Base-by-base conservation (phyloP, 30 jellyfish, hydroid and myxozoan species). In the Rhopilema esculentum region DNA sequence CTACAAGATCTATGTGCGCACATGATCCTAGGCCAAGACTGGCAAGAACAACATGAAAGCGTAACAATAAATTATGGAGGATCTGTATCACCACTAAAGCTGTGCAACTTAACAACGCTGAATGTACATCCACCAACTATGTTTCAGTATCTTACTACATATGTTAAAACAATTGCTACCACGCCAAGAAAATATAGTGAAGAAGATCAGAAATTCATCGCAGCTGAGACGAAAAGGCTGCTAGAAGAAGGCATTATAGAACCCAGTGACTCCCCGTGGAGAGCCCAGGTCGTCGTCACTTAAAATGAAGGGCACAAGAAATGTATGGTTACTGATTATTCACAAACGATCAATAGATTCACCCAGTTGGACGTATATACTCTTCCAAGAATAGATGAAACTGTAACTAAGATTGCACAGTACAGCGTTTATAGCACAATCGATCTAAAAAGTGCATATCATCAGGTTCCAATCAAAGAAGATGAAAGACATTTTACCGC, bases 301-400 rank as follows among this genome's bases (percentile, higher is more conserved):
- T 24, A 0, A 15, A 85, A 80, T 40, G 74, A 89, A 53, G 52
- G 61, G 0, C 87, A 70, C 32, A 48, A 52, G 53, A 84, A 70
- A 84, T 17, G 95, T 7, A 68, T 89, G 90, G 89, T 80, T 2
- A 72, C 81, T 20, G 97, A 89, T 72, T 89, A 80, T 77, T 27
- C 83, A 16, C 94, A 86, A 86, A 91, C 97, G 2, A 91, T 86
- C 67, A 86, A 85, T 78, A 19, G 40, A 12, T 91, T 22, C 64
- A 91, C 95, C 21, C 85, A 77, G 29, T 71, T 86, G 33, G 97
- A 91, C 69, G 97, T 95, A 7, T 90, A 74, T 33, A 92, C 96
- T 23, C 65, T 85, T 24, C 97, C 97, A 18, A 73, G 72, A 17
- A 75, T 77, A 24, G 84, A 75, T 79, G 96, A 90, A 4, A 69